A percentile compares a stretch with the other conserved stretches of the same genome.
These are phyloP conservation scores for Hozukius guyotensis DNA, from an alignment of 2,797 vertebrate species.

Conservation along the genomic window DNA sequence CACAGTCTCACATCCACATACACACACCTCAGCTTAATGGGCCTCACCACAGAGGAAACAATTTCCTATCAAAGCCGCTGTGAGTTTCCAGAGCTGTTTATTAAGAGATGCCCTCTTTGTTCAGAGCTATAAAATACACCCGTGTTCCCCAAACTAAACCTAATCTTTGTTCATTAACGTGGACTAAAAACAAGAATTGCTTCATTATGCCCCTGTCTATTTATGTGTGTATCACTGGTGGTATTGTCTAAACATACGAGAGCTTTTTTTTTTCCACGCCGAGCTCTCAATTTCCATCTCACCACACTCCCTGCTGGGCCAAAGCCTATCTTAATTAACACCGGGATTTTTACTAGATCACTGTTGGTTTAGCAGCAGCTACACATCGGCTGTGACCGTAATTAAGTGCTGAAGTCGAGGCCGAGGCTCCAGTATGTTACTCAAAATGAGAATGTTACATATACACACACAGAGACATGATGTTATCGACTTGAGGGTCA, in stretches of 20 bases:
- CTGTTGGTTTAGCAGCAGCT: conserved; percentile 54
- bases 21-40: conserved; percentile 24
- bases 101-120: conserved; percentile 1
- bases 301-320: conserved; percentile 54
- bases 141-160: not conserved
- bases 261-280: not conserved
- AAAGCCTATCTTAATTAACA: conserved; percentile 68
- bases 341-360: conserved; percentile 61
- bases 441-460: conserved; percentile 1
- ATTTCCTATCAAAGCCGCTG: conserved; percentile 39
- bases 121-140: conserved; percentile 7
- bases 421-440: not conserved
- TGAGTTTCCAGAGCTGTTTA: conserved; percentile 34
- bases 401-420: conserved; percentile 43
- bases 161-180: not conserved
- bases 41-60: conserved; percentile 41
- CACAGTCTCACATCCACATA: not conserved
- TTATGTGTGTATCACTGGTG: conserved; percentile 18
- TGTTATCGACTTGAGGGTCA: conserved; percentile 35
- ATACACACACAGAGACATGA: conserved; percentile 1
- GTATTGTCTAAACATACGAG: conserved; percentile 16
- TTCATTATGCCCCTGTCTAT: not conserved
- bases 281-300: conserved; percentile 31
- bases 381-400: conserved; percentile 36
- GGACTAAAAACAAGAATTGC: not conserved